Conservation (phyloP, 64 coral and sea anemone species). For the Cladopsammia gracilis region DNA sequence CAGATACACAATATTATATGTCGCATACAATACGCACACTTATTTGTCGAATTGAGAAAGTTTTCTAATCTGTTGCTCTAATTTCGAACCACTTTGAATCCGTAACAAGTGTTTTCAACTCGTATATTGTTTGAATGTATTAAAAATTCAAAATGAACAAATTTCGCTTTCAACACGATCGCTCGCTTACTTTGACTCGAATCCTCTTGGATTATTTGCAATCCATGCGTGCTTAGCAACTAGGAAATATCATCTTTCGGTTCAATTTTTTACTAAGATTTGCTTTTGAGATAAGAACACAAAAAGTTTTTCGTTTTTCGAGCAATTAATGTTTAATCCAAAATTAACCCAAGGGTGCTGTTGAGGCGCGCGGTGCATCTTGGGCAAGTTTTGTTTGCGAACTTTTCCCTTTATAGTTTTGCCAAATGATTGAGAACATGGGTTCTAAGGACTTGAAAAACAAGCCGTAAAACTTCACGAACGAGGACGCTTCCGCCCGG, state of each 20-base stretch:
- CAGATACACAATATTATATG: not conserved
- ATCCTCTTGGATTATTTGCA: not conserved
- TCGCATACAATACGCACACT: not conserved
- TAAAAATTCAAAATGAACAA: slow-evolving; percentile 56
- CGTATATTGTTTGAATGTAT: slow-evolving; percentile 34
- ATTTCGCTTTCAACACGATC: slow-evolving; percentile 19
- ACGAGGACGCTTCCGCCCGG: not conserved
- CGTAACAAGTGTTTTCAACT: slow-evolving; percentile 44
- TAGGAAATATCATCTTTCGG: not conserved
- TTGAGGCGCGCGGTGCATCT: slow-evolving; percentile 49
- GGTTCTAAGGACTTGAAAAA: not conserved
- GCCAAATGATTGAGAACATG: slow-evolving; percentile 29
- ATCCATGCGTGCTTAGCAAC: not conserved
- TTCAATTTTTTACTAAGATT: not conserved
- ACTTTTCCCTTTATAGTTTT: slow-evolving; percentile 71
- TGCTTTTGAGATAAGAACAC: slow-evolving; percentile 17
- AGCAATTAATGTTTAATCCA: slow-evolving; percentile 83
- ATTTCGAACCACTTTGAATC: slow-evolving; percentile 15
- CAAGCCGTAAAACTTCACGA: slow-evolving; percentile 11
- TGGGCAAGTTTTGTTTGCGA: slow-evolving; percentile 84
- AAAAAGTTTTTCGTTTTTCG: slow-evolving; percentile 27
- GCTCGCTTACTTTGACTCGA: not conserved
- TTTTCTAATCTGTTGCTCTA: not conserved
- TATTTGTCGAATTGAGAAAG: not conserved
- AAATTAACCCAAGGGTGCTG: slow-evolving; percentile 78